Base-by-base conservation (phyloP, 2,888 invertebrate species). In the Callosobruchus maculatus region DNA sequence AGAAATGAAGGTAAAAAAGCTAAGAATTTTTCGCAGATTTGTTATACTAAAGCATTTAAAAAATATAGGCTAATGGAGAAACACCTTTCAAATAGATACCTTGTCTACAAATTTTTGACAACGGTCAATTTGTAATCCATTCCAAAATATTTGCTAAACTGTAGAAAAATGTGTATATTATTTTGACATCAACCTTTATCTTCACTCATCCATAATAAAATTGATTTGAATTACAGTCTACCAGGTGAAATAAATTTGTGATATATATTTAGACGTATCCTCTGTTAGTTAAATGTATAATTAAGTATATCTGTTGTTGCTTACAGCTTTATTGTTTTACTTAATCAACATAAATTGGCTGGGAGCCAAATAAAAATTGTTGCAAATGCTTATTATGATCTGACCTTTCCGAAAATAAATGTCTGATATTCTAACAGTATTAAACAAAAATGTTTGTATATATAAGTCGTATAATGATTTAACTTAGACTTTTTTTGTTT, bases 401-500 rank as follows among this genome's bases (percentile, higher is more conserved):
- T 49, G 49, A 49, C 13, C 49, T 49, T 49, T 49, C 49, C 49
- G 13, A 49, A 49, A 49, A 49, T 49, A 49, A 49, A 49, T 68
- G 68, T 68, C 21, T 68, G 68, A 22, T 68, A 68, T 68, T 68
- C 22, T 68, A 68, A 68, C 68, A 68, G 68, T 68, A 68, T 68
- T 68, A 68, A 68, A 68, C n/a, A 68, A 21, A 67, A 49, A 49
- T 7, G 49, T 49, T 49, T 49, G 49, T 49, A 21, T 68, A 68
- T 68, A 68, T 21, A 21, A 68, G 21, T 68, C 22, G 68, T 68
- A 68, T 68, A 68, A 21, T 21, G 9, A 68, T 68, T 68, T 68
- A 68, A 18, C 49, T 49, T 49, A 49, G 49, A 49, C 13, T 13
- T 49, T 49, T 49, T 18, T 49, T 13, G 13, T 49, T 49, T 49